These are phyloP conservation scores for Anguilla marmorata DNA, from an alignment of 2,797 vertebrate species.

Conservation along the genomic window DNA sequence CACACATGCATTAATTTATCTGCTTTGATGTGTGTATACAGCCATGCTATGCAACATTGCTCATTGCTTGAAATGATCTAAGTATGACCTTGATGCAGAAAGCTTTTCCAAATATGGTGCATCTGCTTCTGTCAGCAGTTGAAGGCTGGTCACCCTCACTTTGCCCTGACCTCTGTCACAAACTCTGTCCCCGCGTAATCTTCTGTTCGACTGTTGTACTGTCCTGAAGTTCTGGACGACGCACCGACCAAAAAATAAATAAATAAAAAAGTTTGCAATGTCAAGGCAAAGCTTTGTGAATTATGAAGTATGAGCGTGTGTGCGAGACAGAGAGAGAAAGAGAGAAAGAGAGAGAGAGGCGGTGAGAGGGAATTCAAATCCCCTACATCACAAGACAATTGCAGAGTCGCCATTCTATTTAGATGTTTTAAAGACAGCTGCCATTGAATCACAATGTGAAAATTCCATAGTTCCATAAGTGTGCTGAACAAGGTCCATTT, in stretches of 20 bases:
- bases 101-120: slow-evolving; percentile 19
- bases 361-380: no score
- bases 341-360: background rate
- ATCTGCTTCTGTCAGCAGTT: slow-evolving; percentile 28
- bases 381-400: background rate
- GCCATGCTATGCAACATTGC: background rate
- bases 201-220: background rate
- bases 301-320: background rate
- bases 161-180: slow-evolving; percentile 29
- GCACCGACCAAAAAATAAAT: background rate
- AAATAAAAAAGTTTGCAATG: background rate
- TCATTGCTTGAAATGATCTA: background rate
- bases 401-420: background rate
- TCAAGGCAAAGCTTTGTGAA: background rate
- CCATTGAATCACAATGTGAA: background rate
- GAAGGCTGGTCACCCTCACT: background rate
- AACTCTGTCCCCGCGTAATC: background rate
- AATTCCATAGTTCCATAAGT: background rate
- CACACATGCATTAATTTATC: background rate
- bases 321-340: background rate
- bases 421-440: background rate
- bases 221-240: background rate
- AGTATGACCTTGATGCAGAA: slow-evolving; percentile 30
- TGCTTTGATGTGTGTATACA: background rate
- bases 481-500: background rate